A percentile compares a stretch with the other conserved stretches of the same genome.
phyloP scores from a whole-genome alignment of 2,888 invertebrate species.

The Operophtera brumata region DNA sequence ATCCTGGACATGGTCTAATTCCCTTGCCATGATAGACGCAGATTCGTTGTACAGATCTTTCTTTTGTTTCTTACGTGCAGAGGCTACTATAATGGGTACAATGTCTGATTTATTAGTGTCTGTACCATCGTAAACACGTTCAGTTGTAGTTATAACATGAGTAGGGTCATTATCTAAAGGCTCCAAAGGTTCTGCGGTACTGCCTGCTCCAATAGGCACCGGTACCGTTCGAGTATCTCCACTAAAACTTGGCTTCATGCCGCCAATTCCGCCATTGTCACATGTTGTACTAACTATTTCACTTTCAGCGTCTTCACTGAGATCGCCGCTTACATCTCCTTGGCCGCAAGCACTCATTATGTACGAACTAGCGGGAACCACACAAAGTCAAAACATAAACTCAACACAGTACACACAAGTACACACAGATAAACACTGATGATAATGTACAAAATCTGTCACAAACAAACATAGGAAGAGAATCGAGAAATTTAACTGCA shows the following conservation, averaged over 20 bases:
- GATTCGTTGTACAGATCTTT: background rate
- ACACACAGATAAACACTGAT: no score
- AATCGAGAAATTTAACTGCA: no score
- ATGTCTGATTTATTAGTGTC: background rate
- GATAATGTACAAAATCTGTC: no score
- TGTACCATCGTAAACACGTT: background rate
- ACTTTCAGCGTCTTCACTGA: slow-evolving; percentile 16
- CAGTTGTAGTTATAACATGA: background rate
- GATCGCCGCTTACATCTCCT: slow-evolving; percentile 10
- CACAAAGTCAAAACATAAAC: background rate
- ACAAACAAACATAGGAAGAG: no score
- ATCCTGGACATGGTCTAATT: background rate
- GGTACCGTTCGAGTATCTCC: background rate
- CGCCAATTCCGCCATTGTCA: slow-evolving; percentile 5
- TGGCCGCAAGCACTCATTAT: slow-evolving; percentile 18
- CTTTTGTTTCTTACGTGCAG: background rate
- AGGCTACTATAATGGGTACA: background rate
- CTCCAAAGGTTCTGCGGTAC: background rate
- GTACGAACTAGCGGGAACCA: background rate
- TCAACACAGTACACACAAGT: no score
- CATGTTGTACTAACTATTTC: slow-evolving; percentile 8
- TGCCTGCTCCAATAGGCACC: background rate
- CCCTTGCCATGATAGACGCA: background rate
- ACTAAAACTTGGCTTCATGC: background rate
- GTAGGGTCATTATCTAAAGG: background rate